Evolutionary conservation across 1,140 invertebrate species (phyloP), one percentile per base, ranked within the genome.

Genomic region (Nylanderia fulva): DNA sequence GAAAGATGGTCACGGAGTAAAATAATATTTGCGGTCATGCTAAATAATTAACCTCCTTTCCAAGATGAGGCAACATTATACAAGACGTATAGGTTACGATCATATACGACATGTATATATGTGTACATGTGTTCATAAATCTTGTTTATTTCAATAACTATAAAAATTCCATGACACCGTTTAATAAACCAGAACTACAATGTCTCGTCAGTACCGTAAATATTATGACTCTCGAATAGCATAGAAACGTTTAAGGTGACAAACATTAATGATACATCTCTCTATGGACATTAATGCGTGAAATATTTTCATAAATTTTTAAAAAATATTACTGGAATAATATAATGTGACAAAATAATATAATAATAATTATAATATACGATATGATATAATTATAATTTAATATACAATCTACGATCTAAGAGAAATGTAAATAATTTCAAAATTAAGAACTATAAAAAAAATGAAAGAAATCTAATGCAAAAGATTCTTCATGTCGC

Each of bases 11-110:
- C 13, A 8, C 54, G n/a, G n/a, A 52, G 29, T 66, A 66, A 66
- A n/a, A 13, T 21, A 13, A 33, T 77, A 66, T 77, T 66, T 54
- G 61, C n/a, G 15, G 29, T 24, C 15, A 66, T 48, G 48, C 54
- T 79, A 79, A 79, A 66, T 79, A 45, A 66, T 54, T 79, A 66
- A 66, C 60, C 0, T 13, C 9, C 8, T 66, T 54, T n/a, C 27
- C 45, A 52, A 79, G 75, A 79, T 21, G 60, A 33, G 4, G 42
- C 45, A 79, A 42, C 24, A 64, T 69, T 24, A 15, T 48, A 6
- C 7, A 13, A 39, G n/a, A 36, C 13, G 7, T 15, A n/a, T n/a
- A 7, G 36, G 13, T 66, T n/a, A 66, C 21, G 75, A 66, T 36
- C 27, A 13, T 33, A 3, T n/a, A 33, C 36, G 9, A 29, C 15